These are phyloP conservation scores for Chionoecetes opilio DNA, from an alignment of 1,140 invertebrate species.

Conservation along the genomic window DNA sequence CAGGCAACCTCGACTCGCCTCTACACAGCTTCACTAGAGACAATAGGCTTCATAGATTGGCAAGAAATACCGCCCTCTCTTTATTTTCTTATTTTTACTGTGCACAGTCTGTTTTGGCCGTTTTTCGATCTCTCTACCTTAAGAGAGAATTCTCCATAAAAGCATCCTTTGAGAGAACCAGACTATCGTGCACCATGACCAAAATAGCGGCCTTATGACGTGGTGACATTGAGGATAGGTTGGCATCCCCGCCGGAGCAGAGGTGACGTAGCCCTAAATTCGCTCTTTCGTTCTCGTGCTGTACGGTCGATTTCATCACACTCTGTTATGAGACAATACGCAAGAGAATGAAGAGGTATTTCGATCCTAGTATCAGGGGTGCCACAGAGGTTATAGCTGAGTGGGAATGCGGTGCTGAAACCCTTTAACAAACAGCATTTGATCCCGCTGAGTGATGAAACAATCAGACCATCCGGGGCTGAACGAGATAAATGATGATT, in stretches of 20 bases:
- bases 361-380: constrained; percentile 6
- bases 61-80: background rate
- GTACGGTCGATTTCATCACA: background rate
- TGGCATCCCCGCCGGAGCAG: background rate
- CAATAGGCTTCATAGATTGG: constrained; percentile 28
- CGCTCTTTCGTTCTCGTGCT: background rate
- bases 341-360: background rate
- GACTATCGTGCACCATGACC: background rate
- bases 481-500: constrained; percentile 75
- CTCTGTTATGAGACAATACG: constrained; percentile 5
- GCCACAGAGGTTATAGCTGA: constrained; percentile 12
- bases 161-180: background rate
- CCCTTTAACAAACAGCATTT: constrained; percentile 58
- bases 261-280: background rate
- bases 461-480: constrained; percentile 59
- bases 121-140: background rate
- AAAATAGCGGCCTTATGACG: background rate
- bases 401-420: constrained; percentile 25
- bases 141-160: background rate
- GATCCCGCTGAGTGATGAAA: constrained; percentile 71
- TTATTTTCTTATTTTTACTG: background rate
- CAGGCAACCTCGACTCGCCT: background rate
- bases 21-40: constrained; percentile 27
- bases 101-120: background rate
- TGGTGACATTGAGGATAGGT: background rate